A percentile compares a stretch with the other conserved stretches of the same genome.
Conservation (phyloP, 2,113 vertebrate species). For the Pachyramphus minor region DNA sequence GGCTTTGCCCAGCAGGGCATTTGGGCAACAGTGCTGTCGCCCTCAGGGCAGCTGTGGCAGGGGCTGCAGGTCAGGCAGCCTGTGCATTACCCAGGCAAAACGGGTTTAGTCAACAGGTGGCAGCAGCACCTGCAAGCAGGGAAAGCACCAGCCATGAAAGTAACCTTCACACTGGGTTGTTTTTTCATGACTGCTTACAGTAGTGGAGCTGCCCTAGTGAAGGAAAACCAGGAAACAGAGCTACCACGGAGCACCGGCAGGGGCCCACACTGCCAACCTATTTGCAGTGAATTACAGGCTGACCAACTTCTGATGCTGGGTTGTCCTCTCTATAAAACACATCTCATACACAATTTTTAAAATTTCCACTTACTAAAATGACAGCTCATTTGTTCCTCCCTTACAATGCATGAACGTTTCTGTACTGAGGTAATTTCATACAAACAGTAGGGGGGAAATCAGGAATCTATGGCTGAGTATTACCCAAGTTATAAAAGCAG, state of each 20-base stretch:
- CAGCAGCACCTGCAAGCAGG: background rate
- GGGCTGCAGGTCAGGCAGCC: background rate
- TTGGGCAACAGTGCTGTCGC: background rate
- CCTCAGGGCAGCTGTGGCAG: accelerated
- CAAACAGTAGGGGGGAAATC: constrained; percentile 41
- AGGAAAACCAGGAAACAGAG: background rate
- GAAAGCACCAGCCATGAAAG: background rate
- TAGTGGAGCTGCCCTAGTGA: background rate
- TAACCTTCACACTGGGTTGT: background rate
- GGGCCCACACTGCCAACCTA: accelerated
- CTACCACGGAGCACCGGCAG: background rate
- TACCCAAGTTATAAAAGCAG: constrained; percentile 43
- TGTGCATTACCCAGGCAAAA: background rate
- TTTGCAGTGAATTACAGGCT: background rate
- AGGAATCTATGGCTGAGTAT: constrained; percentile 19
- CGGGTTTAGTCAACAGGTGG: accelerated
- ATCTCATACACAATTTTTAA: background rate
- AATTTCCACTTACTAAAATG: background rate
- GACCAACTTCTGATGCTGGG: background rate
- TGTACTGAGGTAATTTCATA: constrained; percentile 40
- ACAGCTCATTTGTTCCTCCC: background rate
- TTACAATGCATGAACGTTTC: background rate
- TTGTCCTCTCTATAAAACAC: background rate
- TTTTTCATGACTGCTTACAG: background rate
- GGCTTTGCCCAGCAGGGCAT: background rate